These are phyloP conservation scores for Himalopsyche anomala DNA, from an alignment of 2,888 invertebrate genomes.

Conservation along the genomic window DNA sequence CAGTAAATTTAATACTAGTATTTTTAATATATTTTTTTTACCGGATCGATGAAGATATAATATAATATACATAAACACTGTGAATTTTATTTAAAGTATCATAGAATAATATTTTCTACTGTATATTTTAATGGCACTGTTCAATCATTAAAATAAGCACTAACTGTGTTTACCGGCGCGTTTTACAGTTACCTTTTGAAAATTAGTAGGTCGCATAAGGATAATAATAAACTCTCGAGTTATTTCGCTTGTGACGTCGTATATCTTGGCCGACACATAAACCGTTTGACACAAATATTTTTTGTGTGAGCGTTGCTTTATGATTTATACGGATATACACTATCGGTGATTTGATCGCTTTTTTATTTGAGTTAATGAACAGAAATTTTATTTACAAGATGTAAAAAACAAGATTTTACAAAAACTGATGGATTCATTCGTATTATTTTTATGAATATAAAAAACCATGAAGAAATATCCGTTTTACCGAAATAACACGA, in stretches of 20 bases:
- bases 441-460: too few relatives aligned
- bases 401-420: too few relatives aligned
- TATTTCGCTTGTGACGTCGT: background rate
- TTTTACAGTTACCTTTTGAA: slow-evolving; percentile 18
- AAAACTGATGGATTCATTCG: too few relatives aligned
- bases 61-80: too few relatives aligned
- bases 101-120: background rate
- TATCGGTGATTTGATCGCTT: too few relatives aligned
- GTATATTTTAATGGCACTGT: background rate
- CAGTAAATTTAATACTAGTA: too few relatives aligned
- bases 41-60: too few relatives aligned
- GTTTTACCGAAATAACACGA: too few relatives aligned
- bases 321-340: background rate
- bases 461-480: too few relatives aligned
- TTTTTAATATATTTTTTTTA: too few relatives aligned
- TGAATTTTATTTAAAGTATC: background rate
- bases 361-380: too few relatives aligned
- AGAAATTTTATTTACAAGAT: too few relatives aligned
- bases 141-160: slow-evolving; percentile 11
- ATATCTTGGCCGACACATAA: background rate
- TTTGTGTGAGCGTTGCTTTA: background rate
- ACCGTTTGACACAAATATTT: slow-evolving; percentile 26
- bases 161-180: background rate
- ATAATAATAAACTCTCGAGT: slow-evolving; percentile 27
- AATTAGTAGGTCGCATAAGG: slow-evolving; percentile 31